A percentile compares a stretch with the other conserved stretches of the same genome.
Conservation (phyloP, 1,140 invertebrate genomes). For the Drosophila obscura region DNA sequence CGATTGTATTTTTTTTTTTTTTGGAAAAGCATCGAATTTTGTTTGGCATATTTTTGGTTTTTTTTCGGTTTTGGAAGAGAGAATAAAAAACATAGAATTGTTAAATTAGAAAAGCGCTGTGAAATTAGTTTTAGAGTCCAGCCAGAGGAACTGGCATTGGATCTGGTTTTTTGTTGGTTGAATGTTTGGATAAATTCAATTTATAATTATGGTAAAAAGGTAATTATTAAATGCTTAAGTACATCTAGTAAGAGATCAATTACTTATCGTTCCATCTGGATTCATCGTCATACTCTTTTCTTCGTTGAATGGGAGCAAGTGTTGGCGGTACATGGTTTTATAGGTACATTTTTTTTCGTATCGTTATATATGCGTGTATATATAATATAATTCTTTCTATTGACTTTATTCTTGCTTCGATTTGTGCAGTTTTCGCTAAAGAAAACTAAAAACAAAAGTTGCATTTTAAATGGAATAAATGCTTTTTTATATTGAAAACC, state of each 20-base stretch:
- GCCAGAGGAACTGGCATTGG: conserved; percentile 39
- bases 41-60: conserved; percentile 50
- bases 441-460: conserved; percentile 54
- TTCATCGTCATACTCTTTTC: conserved; percentile 76
- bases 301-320: conserved; percentile 71
- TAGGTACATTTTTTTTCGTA: conserved; percentile 40
- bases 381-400: conserved; percentile 14
- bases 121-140: conserved; percentile 45
- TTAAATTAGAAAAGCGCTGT: conserved; percentile 73
- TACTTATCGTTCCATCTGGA: conserved; percentile 53
- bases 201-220: conserved; percentile 51
- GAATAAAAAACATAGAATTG: conserved; percentile 80
- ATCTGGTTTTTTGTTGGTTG: conserved; percentile 29
- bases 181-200: conserved; percentile 26
- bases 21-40: conserved; percentile 73
- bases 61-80: conserved; percentile 78
- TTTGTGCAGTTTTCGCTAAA: conserved; percentile 53
- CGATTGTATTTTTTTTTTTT: conserved; percentile 53
- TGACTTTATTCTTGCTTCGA: conserved; percentile 21
- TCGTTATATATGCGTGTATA: conserved; percentile 34
- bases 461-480: conserved; percentile 78
- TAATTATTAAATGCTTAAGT: conserved; percentile 74
- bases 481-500: conserved; percentile 70
- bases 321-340: conserved; percentile 68
- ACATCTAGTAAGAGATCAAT: conserved; percentile 64